phyloP scores from a whole-genome alignment of 1,140 invertebrate species.

The Asbolus verrucosus region DNA sequence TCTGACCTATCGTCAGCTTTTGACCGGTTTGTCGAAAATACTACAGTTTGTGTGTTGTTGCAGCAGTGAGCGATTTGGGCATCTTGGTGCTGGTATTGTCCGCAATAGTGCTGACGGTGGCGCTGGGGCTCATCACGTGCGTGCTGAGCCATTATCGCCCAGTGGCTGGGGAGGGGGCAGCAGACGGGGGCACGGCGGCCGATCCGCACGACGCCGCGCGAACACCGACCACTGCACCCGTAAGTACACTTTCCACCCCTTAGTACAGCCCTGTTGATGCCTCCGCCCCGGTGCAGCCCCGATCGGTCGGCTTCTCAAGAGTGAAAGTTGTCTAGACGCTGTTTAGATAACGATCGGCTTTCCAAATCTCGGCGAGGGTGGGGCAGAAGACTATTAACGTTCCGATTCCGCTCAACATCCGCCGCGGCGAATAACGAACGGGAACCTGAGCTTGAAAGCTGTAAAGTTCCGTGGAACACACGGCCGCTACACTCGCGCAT shows the following conservation, averaged over 20 bases:
- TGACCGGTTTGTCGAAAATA: background rate
- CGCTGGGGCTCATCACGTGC: constrained; percentile 60
- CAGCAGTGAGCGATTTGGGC: constrained; percentile 53
- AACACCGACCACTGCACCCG: constrained; percentile 60
- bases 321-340: too few relatives aligned
- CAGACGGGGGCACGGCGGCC: constrained; percentile 54
- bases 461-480: constrained; percentile 15
- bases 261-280: background rate
- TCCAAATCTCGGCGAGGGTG: too few relatives aligned
- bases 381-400: background rate
- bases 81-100: constrained; percentile 56
- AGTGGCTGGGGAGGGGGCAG: constrained; percentile 48
- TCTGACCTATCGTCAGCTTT: too few relatives aligned
- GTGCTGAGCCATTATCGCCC: constrained; percentile 58
- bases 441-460: constrained; percentile 9
- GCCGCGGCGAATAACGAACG: background rate
- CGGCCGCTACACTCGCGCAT: background rate
- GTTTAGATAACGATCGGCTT: too few relatives aligned
- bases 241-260: constrained; percentile 49
- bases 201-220: constrained; percentile 55
- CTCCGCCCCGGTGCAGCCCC: background rate
- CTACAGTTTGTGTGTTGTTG: constrained; percentile 37
- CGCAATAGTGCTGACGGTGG: constrained; percentile 55
- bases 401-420: background rate
- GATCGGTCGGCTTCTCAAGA: too few relatives aligned